Base-by-base conservation (phyloP, 2,797 vertebrate genomes). In the Tenualosa ilisha region DNA sequence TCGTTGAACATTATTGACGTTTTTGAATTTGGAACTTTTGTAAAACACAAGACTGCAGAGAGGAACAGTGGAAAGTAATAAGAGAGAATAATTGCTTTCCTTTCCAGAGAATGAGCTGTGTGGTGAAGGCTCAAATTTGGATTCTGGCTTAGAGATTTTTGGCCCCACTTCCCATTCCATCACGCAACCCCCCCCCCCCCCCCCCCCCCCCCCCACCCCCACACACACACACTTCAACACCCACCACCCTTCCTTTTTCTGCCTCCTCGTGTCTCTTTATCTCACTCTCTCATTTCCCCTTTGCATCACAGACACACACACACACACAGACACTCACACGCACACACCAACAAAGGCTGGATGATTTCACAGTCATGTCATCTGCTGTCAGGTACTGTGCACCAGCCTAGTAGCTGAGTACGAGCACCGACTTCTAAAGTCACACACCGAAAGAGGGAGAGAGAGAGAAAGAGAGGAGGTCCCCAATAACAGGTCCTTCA, bases 341-440 rank as follows among this genome's bases (percentile, higher is more conserved):
- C 4, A 20, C 68, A 43, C 37, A 5, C 31, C 5, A 31, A 75
- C 31, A 75, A 15, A 75, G 15, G 59, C 1, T 7, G 59, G 59
- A 61, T 61, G 59, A 61, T 61, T 61, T 24, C 59, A 61, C 59
- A 61, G 59, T 61, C 59, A 61, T 61, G 59, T 40, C 68, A 37
- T 37, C 68, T 75, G 13, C 68, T 75, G 68, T 40, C 37, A 75
- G 68, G 31, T 68, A 31, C 65, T 13, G 26, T 68, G 24, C 7
- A n/a, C 26, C 65, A 15, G 13, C 65, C 63, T 31, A n/a, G 1
- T 31, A 3, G 20, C 12, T 15, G 17, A 22, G 68, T 37, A 75
- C 31, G 31, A 75, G 37, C 0, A 0, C 15, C 20, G 68, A 75
- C 37, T 75, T 75, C 15, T 43, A 75, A 75, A 75, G 31, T 75